These are phyloP conservation scores for Bungarus multicinctus DNA, from an alignment of 2,113 vertebrate species.

Conservation along the genomic window DNA sequence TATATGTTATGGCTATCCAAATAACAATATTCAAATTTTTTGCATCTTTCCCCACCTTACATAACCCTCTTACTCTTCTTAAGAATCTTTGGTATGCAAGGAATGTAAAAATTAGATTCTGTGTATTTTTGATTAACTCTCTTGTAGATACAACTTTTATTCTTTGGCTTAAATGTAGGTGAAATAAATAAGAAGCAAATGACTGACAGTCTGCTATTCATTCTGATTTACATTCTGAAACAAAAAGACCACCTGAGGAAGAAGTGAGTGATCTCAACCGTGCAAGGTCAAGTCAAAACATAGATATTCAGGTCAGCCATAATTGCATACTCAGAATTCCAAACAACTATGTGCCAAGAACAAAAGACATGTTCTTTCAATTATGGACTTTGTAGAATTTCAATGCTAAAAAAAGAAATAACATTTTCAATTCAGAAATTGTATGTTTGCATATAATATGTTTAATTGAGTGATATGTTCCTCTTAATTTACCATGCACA, in stretches of 20 bases:
- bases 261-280: conserved; percentile 9
- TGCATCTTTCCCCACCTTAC: not conserved
- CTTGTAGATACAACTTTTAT: not conserved
- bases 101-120: not conserved
- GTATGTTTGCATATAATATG: not conserved
- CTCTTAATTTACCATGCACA: not conserved
- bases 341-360: conserved; percentile 25
- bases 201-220: not conserved
- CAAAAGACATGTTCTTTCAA: conserved; percentile 36
- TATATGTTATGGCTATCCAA: not conserved
- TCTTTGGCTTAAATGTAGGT: not conserved
- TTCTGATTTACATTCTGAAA: conserved; percentile 16
- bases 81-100: not conserved
- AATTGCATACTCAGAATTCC: conserved; percentile 20
- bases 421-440: not conserved
- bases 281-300: not conserved
- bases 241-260: conserved; percentile 43
- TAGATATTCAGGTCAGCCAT: conserved; percentile 9
- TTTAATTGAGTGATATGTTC: not conserved
- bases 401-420: not conserved
- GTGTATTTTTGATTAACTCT: not conserved
- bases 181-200: conserved; percentile 31
- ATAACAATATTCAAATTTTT: not conserved
- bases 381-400: not conserved
- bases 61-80: not conserved